Percentiles rank a stretch among this genome's conserved stretches.
These are phyloP conservation scores for Thecocarcelia acutangulata DNA, from an alignment of 2,888 invertebrate genomes.

Conservation along the genomic window DNA sequence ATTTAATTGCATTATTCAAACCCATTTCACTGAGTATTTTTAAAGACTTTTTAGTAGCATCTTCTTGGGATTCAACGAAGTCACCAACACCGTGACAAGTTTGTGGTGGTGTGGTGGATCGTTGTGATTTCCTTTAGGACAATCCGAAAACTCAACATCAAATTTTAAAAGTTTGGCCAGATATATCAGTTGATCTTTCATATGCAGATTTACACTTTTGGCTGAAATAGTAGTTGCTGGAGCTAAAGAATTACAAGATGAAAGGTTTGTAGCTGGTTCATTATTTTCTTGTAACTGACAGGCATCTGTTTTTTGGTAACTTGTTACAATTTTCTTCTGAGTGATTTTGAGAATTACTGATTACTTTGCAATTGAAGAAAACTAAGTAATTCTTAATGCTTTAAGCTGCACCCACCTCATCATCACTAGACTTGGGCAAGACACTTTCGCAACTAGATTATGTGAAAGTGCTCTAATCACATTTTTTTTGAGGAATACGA, in stretches of 20 bases:
- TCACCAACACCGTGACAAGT: slow-evolving; percentile 97
- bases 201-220: slow-evolving; percentile 81
- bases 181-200: slow-evolving; percentile 93
- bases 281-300: not conserved
- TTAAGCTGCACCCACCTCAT: too few relatives aligned
- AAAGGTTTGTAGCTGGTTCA: slow-evolving; percentile 11
- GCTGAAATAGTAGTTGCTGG: not conserved
- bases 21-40: slow-evolving; percentile 92
- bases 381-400: too few relatives aligned
- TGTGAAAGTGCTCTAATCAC: too few relatives aligned
- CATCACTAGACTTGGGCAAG: too few relatives aligned
- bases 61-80: slow-evolving; percentile 93
- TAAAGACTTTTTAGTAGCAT: slow-evolving; percentile 91
- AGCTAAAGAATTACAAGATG: not conserved
- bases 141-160: slow-evolving; percentile 83
- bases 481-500: too few relatives aligned
- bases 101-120: slow-evolving; percentile 96
- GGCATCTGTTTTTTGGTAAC: not conserved
- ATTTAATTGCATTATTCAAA: slow-evolving; percentile 82
- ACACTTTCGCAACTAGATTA: too few relatives aligned
- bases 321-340: not conserved
- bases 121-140: slow-evolving; percentile 90
- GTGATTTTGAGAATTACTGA: not conserved
- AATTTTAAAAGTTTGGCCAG: slow-evolving; percentile 93
- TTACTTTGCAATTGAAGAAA: not conserved